Base-by-base conservation (phyloP, 2,797 vertebrate genomes). In the Pygocentrus nattereri region DNA sequence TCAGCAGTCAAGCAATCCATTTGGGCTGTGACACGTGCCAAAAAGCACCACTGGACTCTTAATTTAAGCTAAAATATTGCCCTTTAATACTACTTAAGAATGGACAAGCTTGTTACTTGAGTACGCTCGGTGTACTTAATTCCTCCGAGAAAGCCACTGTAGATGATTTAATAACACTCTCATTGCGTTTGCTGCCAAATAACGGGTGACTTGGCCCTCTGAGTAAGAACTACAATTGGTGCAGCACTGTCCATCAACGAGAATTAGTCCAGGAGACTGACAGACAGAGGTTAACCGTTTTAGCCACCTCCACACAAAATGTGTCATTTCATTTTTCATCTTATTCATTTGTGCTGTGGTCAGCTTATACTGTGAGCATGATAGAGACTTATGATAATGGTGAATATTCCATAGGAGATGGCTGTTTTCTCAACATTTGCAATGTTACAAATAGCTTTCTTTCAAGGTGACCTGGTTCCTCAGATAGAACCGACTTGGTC, bases 1-100 rank as follows among this genome's bases (percentile, higher is more conserved):
- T 94, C 92, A 94, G 91, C 89, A 90, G 90, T 93, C 91, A 92
- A 94, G 91, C 92, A 94, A 94, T 94, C 88, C 92, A 92, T 88
- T 87, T 88, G 81, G 72, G 70, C 62, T 73, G 78, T 74, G 78
- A 82, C 80, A 78, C 27, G 58, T 86, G 88, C 87, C 89, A 89
- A 85, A 87, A 87, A 82, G 82, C 79, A 25, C 80, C 86, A 84
- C 81, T 81, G 82, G 78, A 87, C 80, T 88, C 79, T 84, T 80
- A 82, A 85, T 88, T 83, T 79, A 80, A 79, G 75, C 76, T 84
- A 85, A 85, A 87, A 87, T 80, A 86, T 89, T 61, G 81, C 74
- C 73, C 72, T 86, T 86, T 84, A 88, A 88, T 80, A 74, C 83
- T 80, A 73, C 80, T 87, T 84, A 85, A 76, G 75, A 85, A 82